Base-by-base conservation (phyloP, 2,113 vertebrate species). In the Sinocyclocheilus rhinocerous region DNA sequence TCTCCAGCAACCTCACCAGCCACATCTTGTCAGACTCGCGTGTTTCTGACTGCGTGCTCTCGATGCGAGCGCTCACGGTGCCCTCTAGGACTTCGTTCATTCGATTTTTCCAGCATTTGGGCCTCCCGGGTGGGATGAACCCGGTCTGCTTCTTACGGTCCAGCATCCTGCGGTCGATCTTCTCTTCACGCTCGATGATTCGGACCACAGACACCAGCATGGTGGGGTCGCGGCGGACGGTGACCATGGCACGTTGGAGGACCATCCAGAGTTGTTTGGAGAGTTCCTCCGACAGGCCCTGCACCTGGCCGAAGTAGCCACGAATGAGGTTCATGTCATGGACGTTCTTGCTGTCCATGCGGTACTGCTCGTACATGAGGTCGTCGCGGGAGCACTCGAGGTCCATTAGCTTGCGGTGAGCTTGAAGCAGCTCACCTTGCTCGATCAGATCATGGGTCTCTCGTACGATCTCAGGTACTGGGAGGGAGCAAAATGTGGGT, bases 201-300 rank as follows among this genome's bases (percentile, higher is more conserved):
- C 98, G 96, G 75, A 99, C 94, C 0, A 97, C 97, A 0, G 97
- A 99, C 88, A 99, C 98, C 77, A 99, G 92, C 93, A 99, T 95
- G 69, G 97, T 97, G 22, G 98, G 98, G 89, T 99, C 97, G 0
- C 96, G 93, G 0, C 98, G 97, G 7, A 99, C 98, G 0, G 97
- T 99, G 16, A 96, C 96, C 83, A 99, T 94, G 0, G 96, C 94
- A 6, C 98, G 95, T 91, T 99, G 97, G 89, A 99, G 94, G 13
- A 99, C 97, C 97, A 99, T 96, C 98, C 98, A 99, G 11, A 98
- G 89, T 84, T 99, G 98, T 90, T 99, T 99, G 85, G 96, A 97
- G 90, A 99, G 63, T 76, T 98, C 97, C 12, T 99, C 97, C 0
- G 98, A 99, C 33, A 99, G 92, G 1, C 93, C 95, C 91, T 98